These are phyloP conservation scores for Desoria tigrina DNA, from an alignment of 2,888 invertebrate species.

Conservation along the genomic window DNA sequence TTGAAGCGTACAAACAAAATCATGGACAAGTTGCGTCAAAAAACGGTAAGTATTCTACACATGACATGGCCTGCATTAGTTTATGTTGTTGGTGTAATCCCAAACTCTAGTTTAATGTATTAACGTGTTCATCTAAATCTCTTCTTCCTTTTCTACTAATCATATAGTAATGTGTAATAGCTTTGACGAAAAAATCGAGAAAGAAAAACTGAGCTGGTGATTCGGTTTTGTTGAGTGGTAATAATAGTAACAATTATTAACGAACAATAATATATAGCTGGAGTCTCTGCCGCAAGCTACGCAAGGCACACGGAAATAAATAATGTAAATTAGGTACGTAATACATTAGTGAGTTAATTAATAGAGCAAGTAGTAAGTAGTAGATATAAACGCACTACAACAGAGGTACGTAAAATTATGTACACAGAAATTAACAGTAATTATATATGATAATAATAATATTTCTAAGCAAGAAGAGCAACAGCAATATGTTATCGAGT, in stretches of 20 bases:
- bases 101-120: background rate
- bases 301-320: slow-evolving; percentile 48
- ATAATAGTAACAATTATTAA: background rate
- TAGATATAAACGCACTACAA: slow-evolving; percentile 6
- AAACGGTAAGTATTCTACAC: background rate
- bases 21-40: slow-evolving; percentile 12
- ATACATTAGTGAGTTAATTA: slow-evolving; percentile 24
- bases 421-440: slow-evolving; percentile 14
- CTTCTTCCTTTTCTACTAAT: background rate
- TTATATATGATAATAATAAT: slow-evolving; percentile 25
- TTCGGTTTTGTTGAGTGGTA: slow-evolving; percentile 2
- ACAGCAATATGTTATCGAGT: slow-evolving; percentile 14
- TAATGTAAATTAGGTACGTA: slow-evolving; percentile 28
- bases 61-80: slow-evolving; percentile 26
- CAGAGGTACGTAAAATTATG: slow-evolving; percentile 1
- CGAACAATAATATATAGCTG: no score
- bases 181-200: slow-evolving; percentile 8
- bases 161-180: slow-evolving; percentile 14
- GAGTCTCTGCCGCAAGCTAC: slow-evolving; percentile 26
- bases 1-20: slow-evolving; percentile 16
- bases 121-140: background rate
- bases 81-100: background rate
- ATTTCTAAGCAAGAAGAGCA: slow-evolving; percentile 25
- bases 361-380: slow-evolving; percentile 27
- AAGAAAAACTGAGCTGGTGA: slow-evolving; percentile 16